phyloP scores from a whole-genome alignment of 1,140 invertebrate genomes.

The Hestina assimilis region DNA sequence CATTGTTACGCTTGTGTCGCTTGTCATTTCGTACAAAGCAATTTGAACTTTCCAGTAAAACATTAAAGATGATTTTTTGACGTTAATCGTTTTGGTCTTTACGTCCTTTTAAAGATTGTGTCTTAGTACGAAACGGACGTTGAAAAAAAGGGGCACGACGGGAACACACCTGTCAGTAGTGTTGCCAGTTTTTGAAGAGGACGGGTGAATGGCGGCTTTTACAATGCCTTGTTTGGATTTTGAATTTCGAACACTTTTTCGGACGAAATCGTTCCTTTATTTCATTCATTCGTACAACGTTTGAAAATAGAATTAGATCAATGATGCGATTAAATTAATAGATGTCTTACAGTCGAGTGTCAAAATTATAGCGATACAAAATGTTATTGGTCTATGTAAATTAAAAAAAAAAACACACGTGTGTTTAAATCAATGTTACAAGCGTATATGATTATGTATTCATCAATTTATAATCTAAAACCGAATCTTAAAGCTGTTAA shows the following conservation, averaged over 20 bases:
- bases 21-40: slow-evolving; percentile 13
- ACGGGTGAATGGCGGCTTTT: slow-evolving; percentile 61
- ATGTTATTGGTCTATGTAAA: not conserved
- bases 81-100: slow-evolving; percentile 22
- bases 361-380: not conserved
- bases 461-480: not conserved
- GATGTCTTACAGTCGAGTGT: not conserved
- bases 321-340: not conserved
- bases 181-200: slow-evolving; percentile 75
- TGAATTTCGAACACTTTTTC: slow-evolving; percentile 50
- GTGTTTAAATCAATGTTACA: not conserved
- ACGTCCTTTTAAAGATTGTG: slow-evolving; percentile 31
- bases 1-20: slow-evolving; percentile 63
- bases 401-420: not conserved
- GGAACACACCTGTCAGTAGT: slow-evolving; percentile 76
- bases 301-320: slow-evolving; percentile 1
- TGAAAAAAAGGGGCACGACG: slow-evolving; percentile 74
- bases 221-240: slow-evolving; percentile 65
- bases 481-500: not conserved
- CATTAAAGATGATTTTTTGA: slow-evolving; percentile 9
- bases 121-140: slow-evolving; percentile 64
- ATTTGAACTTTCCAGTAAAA: slow-evolving; percentile 34
- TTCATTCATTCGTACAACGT: not conserved
- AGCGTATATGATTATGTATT: not conserved
- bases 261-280: slow-evolving; percentile 5